Evolutionary conservation across 2,113 vertebrate species (phyloP).

Genomic region (Halichoerus grypus): DNA sequence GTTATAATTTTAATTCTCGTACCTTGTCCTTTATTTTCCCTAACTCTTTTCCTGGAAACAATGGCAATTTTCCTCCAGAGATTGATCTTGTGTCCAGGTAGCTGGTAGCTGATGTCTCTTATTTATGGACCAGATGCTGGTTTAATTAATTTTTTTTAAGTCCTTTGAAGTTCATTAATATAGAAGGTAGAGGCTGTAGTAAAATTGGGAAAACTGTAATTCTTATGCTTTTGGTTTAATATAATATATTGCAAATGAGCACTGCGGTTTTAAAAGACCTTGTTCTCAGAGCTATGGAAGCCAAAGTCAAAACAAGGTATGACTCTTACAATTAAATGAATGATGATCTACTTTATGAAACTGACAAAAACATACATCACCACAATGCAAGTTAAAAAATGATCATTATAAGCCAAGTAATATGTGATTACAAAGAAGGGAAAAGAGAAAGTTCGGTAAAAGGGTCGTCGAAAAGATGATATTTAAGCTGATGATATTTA

Average conservation of each 20-base stretch:
- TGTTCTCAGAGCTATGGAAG: not conserved
- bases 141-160: not conserved
- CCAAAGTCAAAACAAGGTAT: constrained; percentile 1
- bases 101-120: not conserved
- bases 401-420: not conserved
- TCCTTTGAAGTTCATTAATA: not conserved
- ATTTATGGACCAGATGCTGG: not conserved
- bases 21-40: not conserved
- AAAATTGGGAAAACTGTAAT: not conserved
- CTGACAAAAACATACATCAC: not conserved
- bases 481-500: constrained; percentile 22
- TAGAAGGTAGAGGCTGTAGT: not conserved
- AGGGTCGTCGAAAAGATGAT: not conserved
- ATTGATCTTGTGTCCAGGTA: not conserved
- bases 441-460: not conserved
- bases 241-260: not conserved
- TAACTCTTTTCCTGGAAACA: not conserved
- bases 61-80: not conserved
- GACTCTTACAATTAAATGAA: not conserved
- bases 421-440: not conserved
- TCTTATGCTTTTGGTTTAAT: not conserved
- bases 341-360: not conserved
- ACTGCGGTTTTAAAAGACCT: not conserved
- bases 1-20: not conserved
- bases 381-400: not conserved